phyloP scores from a whole-genome alignment of 2,113 vertebrate genomes.

The Neolamprologus falcicula region DNA sequence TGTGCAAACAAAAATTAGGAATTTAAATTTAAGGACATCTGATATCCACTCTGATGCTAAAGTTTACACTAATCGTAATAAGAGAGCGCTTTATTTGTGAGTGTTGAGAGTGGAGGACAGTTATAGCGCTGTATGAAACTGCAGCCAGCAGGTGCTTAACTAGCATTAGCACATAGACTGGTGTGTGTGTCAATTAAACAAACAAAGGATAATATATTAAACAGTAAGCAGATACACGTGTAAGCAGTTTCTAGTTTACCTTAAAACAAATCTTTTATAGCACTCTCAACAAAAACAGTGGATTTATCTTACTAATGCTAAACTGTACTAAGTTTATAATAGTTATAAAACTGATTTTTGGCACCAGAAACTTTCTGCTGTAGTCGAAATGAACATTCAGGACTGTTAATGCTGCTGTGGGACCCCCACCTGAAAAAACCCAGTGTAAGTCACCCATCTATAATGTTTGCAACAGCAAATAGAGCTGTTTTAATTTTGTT shows the following conservation, averaged over 20 bases:
- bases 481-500: neutral
- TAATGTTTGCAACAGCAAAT: neutral
- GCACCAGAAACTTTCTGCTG: neutral
- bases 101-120: neutral
- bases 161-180: neutral
- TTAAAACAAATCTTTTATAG: neutral
- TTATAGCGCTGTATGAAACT: neutral
- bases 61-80: neutral
- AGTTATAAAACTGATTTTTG: neutral
- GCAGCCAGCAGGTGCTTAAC: neutral
- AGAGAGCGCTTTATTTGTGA: neutral
- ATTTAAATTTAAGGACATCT: neutral
- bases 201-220: neutral
- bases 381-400: neutral
- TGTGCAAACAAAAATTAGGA: neutral
- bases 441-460: neutral
- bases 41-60: neutral
- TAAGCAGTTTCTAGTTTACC: neutral
- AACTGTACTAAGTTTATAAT: neutral
- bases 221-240: neutral
- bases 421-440: neutral
- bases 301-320: neutral
- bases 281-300: neutral
- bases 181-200: neutral
- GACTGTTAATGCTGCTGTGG: neutral